Evolutionary conservation across 1,140 invertebrate species (phyloP), one percentile per base, ranked within the genome.

Genomic region (Orchesella cincta): DNA sequence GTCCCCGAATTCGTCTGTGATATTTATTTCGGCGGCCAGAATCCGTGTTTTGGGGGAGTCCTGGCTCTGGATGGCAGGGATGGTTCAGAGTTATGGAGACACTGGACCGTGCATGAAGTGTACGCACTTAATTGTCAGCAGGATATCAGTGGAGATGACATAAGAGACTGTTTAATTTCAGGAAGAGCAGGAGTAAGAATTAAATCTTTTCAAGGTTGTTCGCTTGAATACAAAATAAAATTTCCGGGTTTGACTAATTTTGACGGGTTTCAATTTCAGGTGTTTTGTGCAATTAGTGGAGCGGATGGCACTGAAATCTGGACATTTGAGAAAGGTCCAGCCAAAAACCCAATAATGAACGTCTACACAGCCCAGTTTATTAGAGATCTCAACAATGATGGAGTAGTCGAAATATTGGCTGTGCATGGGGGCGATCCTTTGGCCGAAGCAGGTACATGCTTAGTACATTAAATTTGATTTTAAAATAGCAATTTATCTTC

Each of bases 21-120:
- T 75, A 86, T 91, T 33, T 92, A 92, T 81, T 90, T 93, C 83
- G 85, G 86, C 54, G 88, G 89, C 12, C 86, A 87, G 74, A 84
- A 85, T 28, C 90, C 91, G 1, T 95, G 93, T 85, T 87, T 91
- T 76, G 93, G 93, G 8, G 93, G 93, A 23, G 86, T 94, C 26
- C 84, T 94, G 74, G 93, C 93, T 2, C 81, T 95, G 14, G 89
- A 94, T 85, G 93, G 93, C 0, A 84, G 83, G 62, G 90, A 88
- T 73, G 93, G 93, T 0, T 85, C 88, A 57, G 89, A 89, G n/a
- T 74, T 95, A 20, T 95, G 93, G 93, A 89, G 89, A 16, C 89
- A 90, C 77, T 94, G 92, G 90, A 88, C 90, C 12, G 85, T 87
- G 76, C 91, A 93, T 83, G 91, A 92, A 81, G 87, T 95, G 34